These are phyloP conservation scores for Drosophila ustulata DNA, from an alignment of 2,888 invertebrate species.

Conservation along the genomic window DNA sequence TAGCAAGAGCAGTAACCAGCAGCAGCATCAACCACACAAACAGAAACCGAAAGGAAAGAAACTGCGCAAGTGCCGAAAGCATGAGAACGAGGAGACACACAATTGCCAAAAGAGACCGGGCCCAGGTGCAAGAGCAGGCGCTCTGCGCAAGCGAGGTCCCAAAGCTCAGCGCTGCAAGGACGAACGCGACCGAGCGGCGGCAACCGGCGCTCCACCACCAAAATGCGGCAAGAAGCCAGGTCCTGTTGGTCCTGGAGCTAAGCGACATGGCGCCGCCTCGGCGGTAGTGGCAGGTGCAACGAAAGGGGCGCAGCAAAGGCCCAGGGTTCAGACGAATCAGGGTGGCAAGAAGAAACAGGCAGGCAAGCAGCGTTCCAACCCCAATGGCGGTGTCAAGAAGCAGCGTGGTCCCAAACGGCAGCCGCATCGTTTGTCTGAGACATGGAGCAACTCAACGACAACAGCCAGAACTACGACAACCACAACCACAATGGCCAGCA, in stretches of 20 bases:
- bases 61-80: conserved; percentile 81
- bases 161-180: conserved; percentile 56
- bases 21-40: conserved; percentile 36
- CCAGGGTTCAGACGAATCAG: not conserved
- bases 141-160: conserved; percentile 68
- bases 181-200: conserved; percentile 42
- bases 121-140: conserved; percentile 39
- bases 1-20: conserved; percentile 41
- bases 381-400: conserved; percentile 43
- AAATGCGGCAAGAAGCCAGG: conserved; percentile 59
- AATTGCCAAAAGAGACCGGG: conserved; percentile 74
- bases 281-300: conserved; percentile 1
- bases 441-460: conserved; percentile 29
- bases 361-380: conserved; percentile 34
- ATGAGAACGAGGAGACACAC: conserved; percentile 82
- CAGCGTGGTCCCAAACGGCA: conserved; percentile 34
- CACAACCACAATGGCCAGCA: conserved; percentile 62
- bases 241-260: not conserved
- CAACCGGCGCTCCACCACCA: conserved; percentile 49
- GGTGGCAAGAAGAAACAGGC: conserved; percentile 33
- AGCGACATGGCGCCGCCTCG: conserved; percentile 3
- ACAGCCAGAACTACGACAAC: conserved; percentile 44
- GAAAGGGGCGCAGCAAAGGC: conserved; percentile 21
- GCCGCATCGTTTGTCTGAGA: conserved; percentile 35
- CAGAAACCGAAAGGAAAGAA: conserved; percentile 55